These are phyloP conservation scores for Bimastos eiseni DNA, from an alignment of 2,888 invertebrate genomes.

Conservation along the genomic window DNA sequence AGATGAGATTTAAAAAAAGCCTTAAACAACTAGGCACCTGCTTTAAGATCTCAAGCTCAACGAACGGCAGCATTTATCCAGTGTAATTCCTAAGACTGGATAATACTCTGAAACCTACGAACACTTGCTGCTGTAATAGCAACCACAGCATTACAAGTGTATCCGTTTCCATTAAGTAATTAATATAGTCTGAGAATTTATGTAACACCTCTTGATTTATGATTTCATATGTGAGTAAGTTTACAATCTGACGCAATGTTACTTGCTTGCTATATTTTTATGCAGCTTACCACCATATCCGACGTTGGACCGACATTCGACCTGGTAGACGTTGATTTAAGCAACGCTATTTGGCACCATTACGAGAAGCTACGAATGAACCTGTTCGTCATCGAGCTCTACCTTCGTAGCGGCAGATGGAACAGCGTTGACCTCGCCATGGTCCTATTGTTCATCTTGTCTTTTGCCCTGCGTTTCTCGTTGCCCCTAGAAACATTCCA, in stretches of 20 bases:
- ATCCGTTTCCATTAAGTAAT: no score
- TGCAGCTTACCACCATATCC: conserved; percentile 24
- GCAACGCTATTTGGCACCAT: conserved; percentile 34
- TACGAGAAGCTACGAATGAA: conserved; percentile 35
- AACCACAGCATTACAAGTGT: no score
- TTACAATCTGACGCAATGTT: no score
- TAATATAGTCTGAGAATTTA: no score
- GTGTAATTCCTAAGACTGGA: no score
- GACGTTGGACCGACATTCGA: conserved; percentile 35
- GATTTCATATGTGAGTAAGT: neutral
- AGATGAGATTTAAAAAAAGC: no score
- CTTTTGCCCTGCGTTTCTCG: conserved; percentile 35
- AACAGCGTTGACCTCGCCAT: conserved; percentile 36
- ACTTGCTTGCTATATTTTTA: neutral
- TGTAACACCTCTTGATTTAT: no score
- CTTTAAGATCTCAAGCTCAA: no score
- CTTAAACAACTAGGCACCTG: no score
- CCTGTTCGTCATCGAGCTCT: conserved; percentile 26
- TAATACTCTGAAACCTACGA: no score
- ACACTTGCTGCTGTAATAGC: no score
- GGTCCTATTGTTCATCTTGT: conserved; percentile 27
- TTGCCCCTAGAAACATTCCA: conserved; percentile 27
- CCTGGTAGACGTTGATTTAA: neutral
- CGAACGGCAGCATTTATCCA: no score
- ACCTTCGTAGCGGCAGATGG: conserved; percentile 36